Evolutionary conservation across 2,113 vertebrate genomes (phyloP).

Genomic region (Genyomyrus donnyi): DNA sequence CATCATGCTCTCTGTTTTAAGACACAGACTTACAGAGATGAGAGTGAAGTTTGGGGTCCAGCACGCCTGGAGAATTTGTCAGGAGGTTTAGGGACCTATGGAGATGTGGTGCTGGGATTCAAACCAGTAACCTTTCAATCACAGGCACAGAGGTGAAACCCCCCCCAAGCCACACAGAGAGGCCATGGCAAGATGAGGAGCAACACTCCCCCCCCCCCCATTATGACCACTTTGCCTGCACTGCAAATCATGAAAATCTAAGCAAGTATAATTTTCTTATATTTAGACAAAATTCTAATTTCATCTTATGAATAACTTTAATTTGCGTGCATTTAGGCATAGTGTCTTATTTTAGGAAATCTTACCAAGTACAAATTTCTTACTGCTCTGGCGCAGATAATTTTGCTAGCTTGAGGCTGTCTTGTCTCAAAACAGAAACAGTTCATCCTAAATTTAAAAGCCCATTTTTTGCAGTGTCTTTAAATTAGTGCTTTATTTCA

Average conservation of each 20-base stretch:
- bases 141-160: neutral
- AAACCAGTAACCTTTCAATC: neutral
- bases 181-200: neutral
- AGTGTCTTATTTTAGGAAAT: too few relatives aligned
- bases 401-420: neutral
- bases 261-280: too few relatives aligned
- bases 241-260: too few relatives aligned
- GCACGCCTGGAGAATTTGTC: neutral
- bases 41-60: neutral
- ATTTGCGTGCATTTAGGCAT: too few relatives aligned
- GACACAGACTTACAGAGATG: neutral
- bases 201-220: neutral
- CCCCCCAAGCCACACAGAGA: neutral
- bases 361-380: too few relatives aligned
- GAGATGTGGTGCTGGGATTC: neutral
- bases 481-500: neutral
- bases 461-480: neutral
- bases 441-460: neutral
- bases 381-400: too few relatives aligned
- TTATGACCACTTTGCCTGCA: neutral
- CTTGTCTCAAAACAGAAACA: neutral
- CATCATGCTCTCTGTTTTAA: neutral
- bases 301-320: too few relatives aligned
- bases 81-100: neutral
- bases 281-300: too few relatives aligned